These are phyloP conservation scores for Nicator chloris DNA, from an alignment of 2,113 vertebrate genomes.

Conservation along the genomic window DNA sequence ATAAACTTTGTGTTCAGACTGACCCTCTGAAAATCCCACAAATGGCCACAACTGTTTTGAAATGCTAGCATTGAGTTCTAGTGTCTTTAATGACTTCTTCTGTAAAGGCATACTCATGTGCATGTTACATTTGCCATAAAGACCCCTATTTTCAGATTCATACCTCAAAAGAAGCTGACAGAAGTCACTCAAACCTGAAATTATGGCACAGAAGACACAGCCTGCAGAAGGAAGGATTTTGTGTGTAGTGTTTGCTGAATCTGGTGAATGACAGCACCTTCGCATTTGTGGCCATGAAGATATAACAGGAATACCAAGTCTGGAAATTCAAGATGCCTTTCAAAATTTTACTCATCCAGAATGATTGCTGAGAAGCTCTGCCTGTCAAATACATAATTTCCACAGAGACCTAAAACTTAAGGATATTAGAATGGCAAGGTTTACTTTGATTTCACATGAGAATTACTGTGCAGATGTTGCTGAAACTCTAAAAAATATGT, in stretches of 20 bases:
- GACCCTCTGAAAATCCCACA: not conserved
- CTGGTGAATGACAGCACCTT: not conserved
- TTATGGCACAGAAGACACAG: not conserved
- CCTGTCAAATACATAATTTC: not conserved
- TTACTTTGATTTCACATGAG: not conserved
- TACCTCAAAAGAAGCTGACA: not conserved
- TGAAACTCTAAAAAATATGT: not conserved
- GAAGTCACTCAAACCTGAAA: not conserved
- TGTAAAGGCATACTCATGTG: not conserved
- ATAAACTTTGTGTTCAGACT: not conserved
- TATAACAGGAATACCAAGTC: not conserved
- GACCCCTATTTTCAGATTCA: not conserved
- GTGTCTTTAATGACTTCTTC: not conserved
- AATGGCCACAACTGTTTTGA: not conserved
- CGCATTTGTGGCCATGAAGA: not conserved
- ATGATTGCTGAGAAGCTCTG: not conserved
- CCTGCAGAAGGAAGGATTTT: not conserved
- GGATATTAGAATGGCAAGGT: not conserved
- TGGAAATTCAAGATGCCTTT: not conserved
- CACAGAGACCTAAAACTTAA: not conserved
- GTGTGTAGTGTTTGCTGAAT: not conserved
- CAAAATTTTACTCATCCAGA: not conserved
- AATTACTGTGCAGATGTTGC: not conserved
- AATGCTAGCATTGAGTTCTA: not conserved
- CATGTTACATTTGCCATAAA: not conserved